Percentiles rank a stretch among this genome's conserved stretches.
phyloP scores from a whole-genome alignment of 2,888 invertebrate species.

The Electrophaes corylata region DNA sequence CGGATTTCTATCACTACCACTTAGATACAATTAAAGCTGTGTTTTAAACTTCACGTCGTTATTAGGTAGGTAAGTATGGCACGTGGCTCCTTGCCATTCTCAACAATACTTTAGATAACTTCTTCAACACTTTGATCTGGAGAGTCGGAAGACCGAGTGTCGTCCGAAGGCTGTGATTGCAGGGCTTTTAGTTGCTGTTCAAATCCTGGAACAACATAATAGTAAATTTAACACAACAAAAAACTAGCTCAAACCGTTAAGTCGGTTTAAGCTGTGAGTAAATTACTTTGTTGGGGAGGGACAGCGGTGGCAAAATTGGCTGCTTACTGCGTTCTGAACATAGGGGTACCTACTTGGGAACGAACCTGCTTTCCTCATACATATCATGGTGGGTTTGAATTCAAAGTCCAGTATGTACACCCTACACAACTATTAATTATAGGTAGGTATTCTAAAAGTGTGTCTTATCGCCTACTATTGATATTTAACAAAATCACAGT shows the following conservation, averaged over 20 bases:
- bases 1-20: not conserved
- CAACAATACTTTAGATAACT: constrained; percentile 53
- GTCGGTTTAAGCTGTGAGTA: no score
- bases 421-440: no score
- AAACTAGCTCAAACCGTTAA: not conserved
- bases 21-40: not conserved
- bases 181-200: constrained; percentile 62
- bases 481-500: no score
- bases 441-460: no score
- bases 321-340: no score
- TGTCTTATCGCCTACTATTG: no score
- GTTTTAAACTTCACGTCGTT: not conserved
- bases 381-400: no score
- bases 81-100: not conserved
- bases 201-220: constrained; percentile 56
- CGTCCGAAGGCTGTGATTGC: constrained; percentile 59
- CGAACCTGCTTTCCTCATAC: no score
- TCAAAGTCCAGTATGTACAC: no score
- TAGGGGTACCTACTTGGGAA: no score
- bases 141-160: constrained; percentile 62
- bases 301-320: no score
- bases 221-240: not conserved
- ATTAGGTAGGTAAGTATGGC: not conserved
- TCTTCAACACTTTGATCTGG: constrained; percentile 78
- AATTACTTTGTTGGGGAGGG: not conserved